Evolutionary conservation across 1,140 invertebrate genomes (phyloP).

Genomic region (Pygmarrhopalites habei): DNA sequence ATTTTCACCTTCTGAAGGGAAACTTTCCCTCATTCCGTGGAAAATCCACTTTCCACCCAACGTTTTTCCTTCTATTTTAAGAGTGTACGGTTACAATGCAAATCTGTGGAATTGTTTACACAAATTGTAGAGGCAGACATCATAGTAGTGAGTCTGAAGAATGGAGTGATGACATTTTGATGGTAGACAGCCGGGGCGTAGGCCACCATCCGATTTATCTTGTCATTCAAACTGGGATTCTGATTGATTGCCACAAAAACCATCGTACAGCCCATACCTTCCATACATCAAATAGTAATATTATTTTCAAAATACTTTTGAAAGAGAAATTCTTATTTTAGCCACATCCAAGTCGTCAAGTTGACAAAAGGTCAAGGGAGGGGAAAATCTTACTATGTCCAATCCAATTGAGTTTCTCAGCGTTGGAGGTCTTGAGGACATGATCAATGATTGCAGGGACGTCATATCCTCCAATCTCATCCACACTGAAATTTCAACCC

Average conservation of each 20-base stretch:
- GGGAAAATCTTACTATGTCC: no score
- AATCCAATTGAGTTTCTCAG: conserved; percentile 51
- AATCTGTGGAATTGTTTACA: neutral
- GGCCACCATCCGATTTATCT: conserved; percentile 54
- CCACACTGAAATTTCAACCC: neutral
- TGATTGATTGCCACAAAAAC: conserved; percentile 56
- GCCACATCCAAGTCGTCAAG: no score
- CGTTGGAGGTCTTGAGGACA: conserved; percentile 49
- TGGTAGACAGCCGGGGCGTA: conserved; percentile 61
- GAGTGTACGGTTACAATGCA: neutral
- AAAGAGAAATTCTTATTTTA: no score
- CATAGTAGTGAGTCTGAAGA: conserved; percentile 19
- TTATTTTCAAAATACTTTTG: no score
- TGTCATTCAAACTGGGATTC: conserved; percentile 56
- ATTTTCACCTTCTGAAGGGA: no score
- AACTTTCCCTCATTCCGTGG: no score
- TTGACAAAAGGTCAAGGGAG: no score
- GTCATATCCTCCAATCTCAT: conserved; percentile 52
- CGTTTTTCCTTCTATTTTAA: no score
- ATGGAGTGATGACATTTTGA: conserved; percentile 47
- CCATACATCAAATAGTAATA: no score
- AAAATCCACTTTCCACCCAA: no score
- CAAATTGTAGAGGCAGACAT: neutral
- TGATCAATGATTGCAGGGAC: conserved; percentile 59
- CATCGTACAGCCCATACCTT: conserved; percentile 59